These are phyloP conservation scores for Miniopterus natalensis DNA, from an alignment of 2,113 vertebrate genomes.

Conservation along the genomic window DNA sequence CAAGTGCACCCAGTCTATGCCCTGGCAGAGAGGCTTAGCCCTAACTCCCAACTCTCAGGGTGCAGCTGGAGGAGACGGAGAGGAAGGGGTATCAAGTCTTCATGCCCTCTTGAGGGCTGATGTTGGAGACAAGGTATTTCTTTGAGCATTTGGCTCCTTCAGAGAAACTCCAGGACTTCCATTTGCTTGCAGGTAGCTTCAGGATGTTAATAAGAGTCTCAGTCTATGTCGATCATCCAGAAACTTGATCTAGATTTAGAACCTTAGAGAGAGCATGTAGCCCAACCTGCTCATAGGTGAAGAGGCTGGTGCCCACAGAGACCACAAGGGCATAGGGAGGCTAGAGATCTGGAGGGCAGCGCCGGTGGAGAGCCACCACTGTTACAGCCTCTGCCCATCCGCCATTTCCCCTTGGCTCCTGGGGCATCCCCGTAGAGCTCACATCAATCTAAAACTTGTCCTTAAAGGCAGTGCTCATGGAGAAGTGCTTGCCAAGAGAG, in stretches of 20 bases:
- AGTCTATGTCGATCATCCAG: background rate
- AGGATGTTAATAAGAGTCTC: background rate
- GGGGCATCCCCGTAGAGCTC: background rate
- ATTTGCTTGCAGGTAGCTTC: background rate
- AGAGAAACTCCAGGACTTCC: background rate
- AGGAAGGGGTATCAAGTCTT: background rate
- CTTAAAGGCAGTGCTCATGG: background rate
- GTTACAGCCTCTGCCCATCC: background rate
- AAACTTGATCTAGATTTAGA: background rate
- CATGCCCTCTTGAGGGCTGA: background rate
- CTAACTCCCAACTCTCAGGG: background rate
- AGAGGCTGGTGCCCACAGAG: background rate
- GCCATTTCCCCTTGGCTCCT: background rate
- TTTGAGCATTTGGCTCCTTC: background rate
- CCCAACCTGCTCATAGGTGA: background rate
- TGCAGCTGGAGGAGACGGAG: background rate
- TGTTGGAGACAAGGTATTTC: background rate
- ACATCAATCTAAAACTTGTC: background rate
- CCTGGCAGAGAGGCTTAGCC: background rate
- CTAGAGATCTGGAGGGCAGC: background rate
- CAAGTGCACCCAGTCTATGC: background rate
- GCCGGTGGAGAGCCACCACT: rapidly evolving
- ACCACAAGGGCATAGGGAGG: background rate
- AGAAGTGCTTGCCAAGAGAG: background rate
- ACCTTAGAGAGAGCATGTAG: background rate